Conservation (phyloP, 92 coral and sea anemone species). For the Meandrina meandrites region DNA sequence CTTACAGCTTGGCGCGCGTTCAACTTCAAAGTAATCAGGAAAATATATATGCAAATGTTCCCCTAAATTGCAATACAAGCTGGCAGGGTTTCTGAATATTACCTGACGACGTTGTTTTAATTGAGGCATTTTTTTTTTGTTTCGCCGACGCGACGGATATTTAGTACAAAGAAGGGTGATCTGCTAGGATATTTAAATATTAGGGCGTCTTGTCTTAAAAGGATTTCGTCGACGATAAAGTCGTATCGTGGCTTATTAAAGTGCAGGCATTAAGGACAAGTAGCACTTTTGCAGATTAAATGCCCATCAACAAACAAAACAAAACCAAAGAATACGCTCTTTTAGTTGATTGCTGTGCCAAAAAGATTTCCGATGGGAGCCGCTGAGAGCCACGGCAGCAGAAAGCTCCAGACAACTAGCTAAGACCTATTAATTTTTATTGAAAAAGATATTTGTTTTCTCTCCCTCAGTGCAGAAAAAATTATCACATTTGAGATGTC, state of each 20-base stretch:
- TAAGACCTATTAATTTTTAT: neutral
- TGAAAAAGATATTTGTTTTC: neutral
- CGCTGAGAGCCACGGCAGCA: neutral
- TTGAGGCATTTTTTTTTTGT: conserved; percentile 5
- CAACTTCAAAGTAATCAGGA: neutral
- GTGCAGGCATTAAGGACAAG: neutral
- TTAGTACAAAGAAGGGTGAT: neutral
- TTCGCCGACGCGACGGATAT: conserved; percentile 26
- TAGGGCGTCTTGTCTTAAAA: neutral
- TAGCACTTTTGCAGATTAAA: neutral
- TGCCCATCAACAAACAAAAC: conserved; percentile 5
- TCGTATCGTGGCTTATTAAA: neutral
- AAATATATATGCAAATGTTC: neutral
- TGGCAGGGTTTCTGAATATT: conserved; percentile 4
- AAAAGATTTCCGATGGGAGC: too few relatives aligned
- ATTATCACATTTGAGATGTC: neutral
- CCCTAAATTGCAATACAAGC: neutral
- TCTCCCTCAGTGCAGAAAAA: neutral
- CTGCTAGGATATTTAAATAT: neutral
- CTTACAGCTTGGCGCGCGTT: neutral
- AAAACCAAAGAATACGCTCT: neutral
- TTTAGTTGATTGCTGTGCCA: neutral
- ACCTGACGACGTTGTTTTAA: neutral
- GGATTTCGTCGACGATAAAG: conserved; percentile 7
- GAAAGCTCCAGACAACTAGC: neutral